These are phyloP conservation scores for Gadus macrocephalus DNA, from an alignment of 2,113 vertebrate species.

Conservation along the genomic window DNA sequence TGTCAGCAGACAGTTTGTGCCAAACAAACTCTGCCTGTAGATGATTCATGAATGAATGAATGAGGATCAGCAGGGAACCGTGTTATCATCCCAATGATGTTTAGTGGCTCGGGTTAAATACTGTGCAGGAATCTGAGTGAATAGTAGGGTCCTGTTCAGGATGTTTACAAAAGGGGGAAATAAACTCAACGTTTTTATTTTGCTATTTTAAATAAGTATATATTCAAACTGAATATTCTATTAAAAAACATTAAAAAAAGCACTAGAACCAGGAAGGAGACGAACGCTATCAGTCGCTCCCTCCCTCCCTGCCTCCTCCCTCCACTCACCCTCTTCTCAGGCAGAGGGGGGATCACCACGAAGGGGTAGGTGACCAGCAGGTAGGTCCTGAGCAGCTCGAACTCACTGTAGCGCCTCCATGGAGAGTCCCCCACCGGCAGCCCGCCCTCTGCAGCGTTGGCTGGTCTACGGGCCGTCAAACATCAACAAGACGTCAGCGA, in stretches of 20 bases:
- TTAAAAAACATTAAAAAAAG: too few species aligned
- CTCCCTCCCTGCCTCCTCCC: too few species aligned
- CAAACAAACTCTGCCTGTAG: slow-evolving; percentile 91
- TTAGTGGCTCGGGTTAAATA: neutral
- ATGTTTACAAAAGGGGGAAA: too few species aligned
- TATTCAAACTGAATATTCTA: too few species aligned
- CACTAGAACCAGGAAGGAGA: too few species aligned
- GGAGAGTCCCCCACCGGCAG: slow-evolving; percentile 78
- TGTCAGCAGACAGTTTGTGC: slow-evolving; percentile 94
- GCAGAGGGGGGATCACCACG: slow-evolving; percentile 85
- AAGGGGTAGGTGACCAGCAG: slow-evolving; percentile 83
- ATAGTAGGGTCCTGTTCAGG: too few species aligned
- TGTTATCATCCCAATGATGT: neutral
- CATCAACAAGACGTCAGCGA: neutral
- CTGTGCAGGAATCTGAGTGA: too few species aligned
- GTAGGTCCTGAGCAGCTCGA: slow-evolving; percentile 87
- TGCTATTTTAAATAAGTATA: too few species aligned
- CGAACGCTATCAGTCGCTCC: too few species aligned
- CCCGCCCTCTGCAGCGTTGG: slow-evolving; percentile 77
- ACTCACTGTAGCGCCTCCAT: slow-evolving; percentile 94
- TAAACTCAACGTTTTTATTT: too few species aligned
- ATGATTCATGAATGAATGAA: slow-evolving; percentile 18
- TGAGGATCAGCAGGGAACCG: neutral
- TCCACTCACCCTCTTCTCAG: slow-evolving; percentile 87
- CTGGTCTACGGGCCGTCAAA: slow-evolving; percentile 66